A percentile compares a stretch with the other conserved stretches of the same genome.
phyloP scores from a whole-genome alignment of 2,888 invertebrate species.

The Brachypalpus laphriformis region DNA sequence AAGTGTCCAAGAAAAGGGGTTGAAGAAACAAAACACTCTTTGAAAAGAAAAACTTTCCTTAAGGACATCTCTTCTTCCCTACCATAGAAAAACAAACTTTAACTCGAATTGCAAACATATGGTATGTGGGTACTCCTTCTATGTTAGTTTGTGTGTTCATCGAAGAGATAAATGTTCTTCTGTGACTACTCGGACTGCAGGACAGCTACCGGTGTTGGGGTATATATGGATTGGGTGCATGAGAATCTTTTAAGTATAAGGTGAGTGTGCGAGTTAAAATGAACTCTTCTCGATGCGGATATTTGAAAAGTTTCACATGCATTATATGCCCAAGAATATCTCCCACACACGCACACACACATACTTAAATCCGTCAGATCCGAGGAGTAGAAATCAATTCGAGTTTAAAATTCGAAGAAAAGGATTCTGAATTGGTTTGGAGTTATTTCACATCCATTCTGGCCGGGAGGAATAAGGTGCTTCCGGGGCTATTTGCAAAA shows the following conservation, averaged over 20 bases:
- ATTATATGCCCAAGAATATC: conserved; percentile 32
- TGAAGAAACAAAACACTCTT: conserved; percentile 41
- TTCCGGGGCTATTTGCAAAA: conserved; percentile 50
- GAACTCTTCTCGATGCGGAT: conserved; percentile 60
- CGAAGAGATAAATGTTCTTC: conserved; percentile 34
- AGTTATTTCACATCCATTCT: neutral
- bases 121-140: conserved; percentile 55
- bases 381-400: conserved; percentile 61
- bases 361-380: neutral
- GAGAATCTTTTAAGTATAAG: conserved; percentile 57
- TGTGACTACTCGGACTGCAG: conserved; percentile 27
- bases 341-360: neutral
- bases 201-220: neutral
- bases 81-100: conserved; percentile 65
- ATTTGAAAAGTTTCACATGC: conserved; percentile 72
- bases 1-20: conserved; percentile 53
- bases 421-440: conserved; percentile 8
- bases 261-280: conserved; percentile 40
- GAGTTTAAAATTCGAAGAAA: conserved; percentile 53
- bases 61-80: conserved; percentile 33
- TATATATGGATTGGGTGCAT: conserved; percentile 27
- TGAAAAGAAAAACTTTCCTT: conserved; percentile 54
- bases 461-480: neutral
- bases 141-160: conserved; percentile 15
- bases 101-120: conserved; percentile 73